A percentile compares a stretch with the other conserved stretches of the same genome.
phyloP scores from a whole-genome alignment of 1,140 invertebrate genomes.

The Whitmania pigra region DNA sequence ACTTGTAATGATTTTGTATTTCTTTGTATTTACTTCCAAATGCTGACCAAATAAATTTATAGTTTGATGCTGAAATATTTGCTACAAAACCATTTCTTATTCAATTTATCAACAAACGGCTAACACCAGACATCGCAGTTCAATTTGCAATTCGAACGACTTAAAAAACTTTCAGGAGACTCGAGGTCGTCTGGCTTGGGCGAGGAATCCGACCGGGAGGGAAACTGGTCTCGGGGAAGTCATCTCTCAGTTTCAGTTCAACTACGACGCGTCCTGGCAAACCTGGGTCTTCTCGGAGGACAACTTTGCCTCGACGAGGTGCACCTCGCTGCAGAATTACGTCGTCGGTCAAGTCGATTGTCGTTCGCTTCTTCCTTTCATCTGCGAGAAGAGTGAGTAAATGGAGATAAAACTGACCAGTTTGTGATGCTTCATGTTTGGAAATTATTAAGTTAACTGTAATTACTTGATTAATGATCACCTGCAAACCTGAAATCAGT shows the following conservation, averaged over 20 bases:
- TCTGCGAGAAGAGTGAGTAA: conserved; percentile 75
- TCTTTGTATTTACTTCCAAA: no score
- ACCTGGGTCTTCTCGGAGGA: conserved; percentile 77
- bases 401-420: not conserved
- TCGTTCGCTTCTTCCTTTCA: conserved; percentile 61
- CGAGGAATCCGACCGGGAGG: conserved; percentile 15
- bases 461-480: not conserved
- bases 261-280: conserved; percentile 58
- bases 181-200: conserved; percentile 17
- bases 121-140: no score
- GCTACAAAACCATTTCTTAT: no score
- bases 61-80: no score
- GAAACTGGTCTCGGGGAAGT: conserved; percentile 19
- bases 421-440: not conserved
- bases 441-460: not conserved
- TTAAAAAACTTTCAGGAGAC: not conserved
- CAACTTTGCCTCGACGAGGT: conserved; percentile 51
- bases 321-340: conserved; percentile 64
- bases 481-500: not conserved
- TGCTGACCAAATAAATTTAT: no score
- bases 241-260: conserved; percentile 47
- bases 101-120: no score
- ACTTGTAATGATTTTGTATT: no score
- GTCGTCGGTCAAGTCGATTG: conserved; percentile 55
- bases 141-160: no score